These are phyloP conservation scores for Peromyscus eremicus DNA, from an alignment of 2,797 vertebrate species.

Conservation along the genomic window DNA sequence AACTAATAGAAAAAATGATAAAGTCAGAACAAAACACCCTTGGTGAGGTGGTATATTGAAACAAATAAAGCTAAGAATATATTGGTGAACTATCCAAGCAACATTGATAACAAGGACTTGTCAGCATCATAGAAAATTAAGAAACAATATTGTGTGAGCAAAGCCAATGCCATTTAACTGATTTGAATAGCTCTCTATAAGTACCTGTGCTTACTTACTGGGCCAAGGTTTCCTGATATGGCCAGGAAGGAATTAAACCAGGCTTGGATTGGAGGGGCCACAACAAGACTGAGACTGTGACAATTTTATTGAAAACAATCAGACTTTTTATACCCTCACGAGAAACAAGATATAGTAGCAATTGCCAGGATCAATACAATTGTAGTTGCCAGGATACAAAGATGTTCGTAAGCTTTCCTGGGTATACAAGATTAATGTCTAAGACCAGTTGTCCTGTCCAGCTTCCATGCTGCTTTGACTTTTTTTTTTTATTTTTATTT, in stretches of 20 bases:
- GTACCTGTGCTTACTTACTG: neutral
- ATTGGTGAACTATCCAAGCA: neutral
- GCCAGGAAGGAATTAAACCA: neutral
- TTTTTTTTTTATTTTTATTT: too few relatives aligned
- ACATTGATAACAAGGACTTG: neutral
- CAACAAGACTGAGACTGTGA: neutral
- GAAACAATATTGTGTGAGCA: neutral
- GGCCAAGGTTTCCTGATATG: neutral
- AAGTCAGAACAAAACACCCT: neutral
- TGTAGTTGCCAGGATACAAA: neutral
- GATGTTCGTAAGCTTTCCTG: neutral
- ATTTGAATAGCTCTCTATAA: neutral
- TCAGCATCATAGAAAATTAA: neutral
- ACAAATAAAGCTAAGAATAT: neutral
- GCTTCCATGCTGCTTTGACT: neutral
- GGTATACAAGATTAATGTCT: neutral
- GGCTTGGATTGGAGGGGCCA: neutral
- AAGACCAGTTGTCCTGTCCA: neutral
- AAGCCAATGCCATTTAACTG: neutral
- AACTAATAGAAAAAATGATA: neutral
- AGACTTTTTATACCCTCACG: neutral
- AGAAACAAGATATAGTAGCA: neutral
- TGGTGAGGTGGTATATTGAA: neutral
- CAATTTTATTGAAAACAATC: neutral
- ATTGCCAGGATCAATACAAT: neutral